Conservation (phyloP, 2,113 vertebrate species). For the Channa maculata region DNA sequence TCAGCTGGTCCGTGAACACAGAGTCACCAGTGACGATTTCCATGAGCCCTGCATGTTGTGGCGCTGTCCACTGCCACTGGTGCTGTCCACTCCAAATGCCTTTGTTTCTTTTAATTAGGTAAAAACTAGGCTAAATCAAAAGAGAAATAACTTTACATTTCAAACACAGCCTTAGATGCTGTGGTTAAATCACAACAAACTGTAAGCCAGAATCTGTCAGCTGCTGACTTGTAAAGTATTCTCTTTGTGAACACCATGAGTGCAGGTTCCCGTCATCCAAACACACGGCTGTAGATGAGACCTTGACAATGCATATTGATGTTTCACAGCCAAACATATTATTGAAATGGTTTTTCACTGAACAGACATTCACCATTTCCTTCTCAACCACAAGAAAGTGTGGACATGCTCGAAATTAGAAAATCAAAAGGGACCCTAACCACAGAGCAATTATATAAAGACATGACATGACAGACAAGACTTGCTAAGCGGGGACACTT, state of each 20-base stretch:
- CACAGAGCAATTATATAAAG: not conserved
- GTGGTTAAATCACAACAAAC: no score
- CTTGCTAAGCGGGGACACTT: not conserved
- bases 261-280: not conserved
- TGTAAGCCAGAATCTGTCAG: not conserved
- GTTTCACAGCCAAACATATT: not conserved
- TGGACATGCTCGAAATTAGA: not conserved
- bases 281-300: not conserved
- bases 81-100: conserved; percentile 14
- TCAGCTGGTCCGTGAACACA: not conserved
- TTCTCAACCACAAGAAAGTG: not conserved
- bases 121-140: no score
- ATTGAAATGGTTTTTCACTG: not conserved
- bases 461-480: not conserved
- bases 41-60: not conserved
- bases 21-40: not conserved
- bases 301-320: not conserved
- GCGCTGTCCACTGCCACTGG: conserved; percentile 36
- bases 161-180: not conserved
- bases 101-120: not conserved
- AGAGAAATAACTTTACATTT: not conserved
- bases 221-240: not conserved
- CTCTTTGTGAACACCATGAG: not conserved
- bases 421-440: not conserved
- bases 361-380: not conserved